These are phyloP conservation scores for Halictus rubicundus DNA, from an alignment of 1,140 invertebrate genomes.

Conservation along the genomic window DNA sequence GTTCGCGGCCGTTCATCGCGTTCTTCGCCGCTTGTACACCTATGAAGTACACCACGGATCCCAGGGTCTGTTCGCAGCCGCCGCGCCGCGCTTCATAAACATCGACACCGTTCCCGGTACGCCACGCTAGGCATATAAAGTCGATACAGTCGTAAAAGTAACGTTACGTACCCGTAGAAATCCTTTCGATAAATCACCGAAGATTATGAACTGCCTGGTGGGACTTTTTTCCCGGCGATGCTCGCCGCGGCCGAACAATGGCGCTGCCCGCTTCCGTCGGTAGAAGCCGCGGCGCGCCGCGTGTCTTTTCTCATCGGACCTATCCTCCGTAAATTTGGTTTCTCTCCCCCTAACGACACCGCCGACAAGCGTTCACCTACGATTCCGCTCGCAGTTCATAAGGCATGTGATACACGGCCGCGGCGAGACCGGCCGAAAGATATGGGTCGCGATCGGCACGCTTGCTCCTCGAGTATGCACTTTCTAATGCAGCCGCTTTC, in stretches of 20 bases:
- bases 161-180: neutral
- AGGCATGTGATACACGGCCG: neutral
- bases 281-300: neutral
- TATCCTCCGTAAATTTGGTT: conserved; percentile 5
- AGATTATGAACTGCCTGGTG: conserved; percentile 12
- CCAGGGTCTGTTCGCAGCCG: too few species aligned
- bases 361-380: neutral
- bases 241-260: conserved; percentile 4
- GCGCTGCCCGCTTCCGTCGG: neutral
- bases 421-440: conserved; percentile 9
- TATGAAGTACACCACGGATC: neutral
- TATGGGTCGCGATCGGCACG: conserved; percentile 52
- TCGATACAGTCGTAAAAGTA: conserved; percentile 26
- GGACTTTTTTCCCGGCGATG: neutral
- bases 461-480: conserved; percentile 27
- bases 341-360: neutral
- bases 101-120: neutral
- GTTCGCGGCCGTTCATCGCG: conserved; percentile 5
- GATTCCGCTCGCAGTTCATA: conserved; percentile 12
- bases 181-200: conserved; percentile 27
- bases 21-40: neutral
- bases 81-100: conserved; percentile 8
- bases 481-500: conserved; percentile 60
- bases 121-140: conserved; percentile 26
- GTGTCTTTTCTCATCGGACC: neutral